phyloP scores from a whole-genome alignment of 2,888 invertebrate species.

The Calameuta pallipes region DNA sequence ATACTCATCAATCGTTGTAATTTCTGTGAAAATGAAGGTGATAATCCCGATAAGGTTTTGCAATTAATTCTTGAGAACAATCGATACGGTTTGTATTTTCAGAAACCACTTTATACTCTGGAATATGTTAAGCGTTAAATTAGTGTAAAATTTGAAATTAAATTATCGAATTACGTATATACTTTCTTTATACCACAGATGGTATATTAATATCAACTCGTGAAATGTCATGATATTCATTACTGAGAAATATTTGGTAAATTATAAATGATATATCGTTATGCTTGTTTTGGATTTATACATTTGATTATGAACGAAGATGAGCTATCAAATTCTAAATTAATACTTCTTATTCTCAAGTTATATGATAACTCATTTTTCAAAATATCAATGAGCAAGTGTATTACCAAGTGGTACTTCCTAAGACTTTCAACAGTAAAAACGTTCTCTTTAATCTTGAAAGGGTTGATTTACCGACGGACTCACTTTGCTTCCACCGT shows the following conservation, averaged over 20 bases:
- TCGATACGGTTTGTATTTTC: too few relatives aligned
- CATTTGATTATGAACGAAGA: not conserved
- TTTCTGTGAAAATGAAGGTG: too few relatives aligned
- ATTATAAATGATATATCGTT: not conserved
- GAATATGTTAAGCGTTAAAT: not conserved
- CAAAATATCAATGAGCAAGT: not conserved
- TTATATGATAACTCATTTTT: not conserved
- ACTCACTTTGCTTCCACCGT: not conserved
- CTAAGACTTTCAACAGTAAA: not conserved
- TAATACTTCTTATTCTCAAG: not conserved
- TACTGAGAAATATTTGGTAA: not conserved
- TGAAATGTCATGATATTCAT: not conserved
- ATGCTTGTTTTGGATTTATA: not conserved
- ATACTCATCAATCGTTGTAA: too few relatives aligned
- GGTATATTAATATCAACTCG: not conserved
- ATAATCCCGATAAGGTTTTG: too few relatives aligned
- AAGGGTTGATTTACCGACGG: constrained; percentile 1
- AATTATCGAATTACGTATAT: not conserved
- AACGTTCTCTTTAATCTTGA: not conserved
- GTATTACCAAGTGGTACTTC: not conserved
- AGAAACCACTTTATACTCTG: not conserved
- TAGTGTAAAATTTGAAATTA: not conserved
- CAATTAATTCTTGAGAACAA: too few relatives aligned
- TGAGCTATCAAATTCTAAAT: not conserved
- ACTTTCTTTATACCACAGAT: not conserved